A percentile compares a stretch with the other conserved stretches of the same genome.
Evolutionary conservation across 1,140 invertebrate genomes (phyloP).

Genomic region (Cryptotermes secundus): DNA sequence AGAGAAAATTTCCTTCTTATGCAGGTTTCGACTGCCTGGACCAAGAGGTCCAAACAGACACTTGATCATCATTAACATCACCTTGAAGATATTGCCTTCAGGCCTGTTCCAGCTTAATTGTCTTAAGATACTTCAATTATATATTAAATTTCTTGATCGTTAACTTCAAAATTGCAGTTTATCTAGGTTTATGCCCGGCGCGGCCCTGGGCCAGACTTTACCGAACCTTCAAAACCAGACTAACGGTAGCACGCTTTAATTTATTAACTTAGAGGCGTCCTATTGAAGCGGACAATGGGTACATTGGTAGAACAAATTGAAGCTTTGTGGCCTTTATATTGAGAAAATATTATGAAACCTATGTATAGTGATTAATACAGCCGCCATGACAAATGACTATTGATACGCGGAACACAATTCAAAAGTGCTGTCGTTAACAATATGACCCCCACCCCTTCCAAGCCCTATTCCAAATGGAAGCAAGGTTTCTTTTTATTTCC

Average conservation of each 20-base stretch:
- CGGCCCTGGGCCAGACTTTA: background rate
- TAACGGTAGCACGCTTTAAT: conserved; percentile 23
- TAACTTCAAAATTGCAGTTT: no score
- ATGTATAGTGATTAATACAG: background rate
- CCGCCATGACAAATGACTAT: conserved; percentile 18
- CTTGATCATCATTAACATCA: no score
- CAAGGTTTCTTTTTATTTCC: background rate
- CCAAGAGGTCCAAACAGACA: no score
- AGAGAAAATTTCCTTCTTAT: no score
- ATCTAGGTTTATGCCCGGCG: no score
- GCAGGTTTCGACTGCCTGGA: no score
- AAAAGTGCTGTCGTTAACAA: conserved; percentile 4
- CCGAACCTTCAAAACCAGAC: background rate
- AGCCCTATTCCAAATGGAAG: background rate
- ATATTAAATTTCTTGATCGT: no score
- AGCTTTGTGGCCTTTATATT: conserved; percentile 8
- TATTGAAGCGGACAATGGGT: background rate
- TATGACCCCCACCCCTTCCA: background rate
- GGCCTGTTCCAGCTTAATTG: no score
- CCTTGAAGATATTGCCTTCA: no score
- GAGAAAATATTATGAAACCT: background rate
- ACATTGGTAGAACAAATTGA: conserved; percentile 28
- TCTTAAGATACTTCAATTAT: no score
- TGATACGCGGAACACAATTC: background rate
- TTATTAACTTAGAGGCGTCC: conserved; percentile 25